Evolutionary conservation across 2,888 invertebrate genomes (phyloP), one percentile per base, ranked within the genome.

Genomic region (Erebia epiphron): DNA sequence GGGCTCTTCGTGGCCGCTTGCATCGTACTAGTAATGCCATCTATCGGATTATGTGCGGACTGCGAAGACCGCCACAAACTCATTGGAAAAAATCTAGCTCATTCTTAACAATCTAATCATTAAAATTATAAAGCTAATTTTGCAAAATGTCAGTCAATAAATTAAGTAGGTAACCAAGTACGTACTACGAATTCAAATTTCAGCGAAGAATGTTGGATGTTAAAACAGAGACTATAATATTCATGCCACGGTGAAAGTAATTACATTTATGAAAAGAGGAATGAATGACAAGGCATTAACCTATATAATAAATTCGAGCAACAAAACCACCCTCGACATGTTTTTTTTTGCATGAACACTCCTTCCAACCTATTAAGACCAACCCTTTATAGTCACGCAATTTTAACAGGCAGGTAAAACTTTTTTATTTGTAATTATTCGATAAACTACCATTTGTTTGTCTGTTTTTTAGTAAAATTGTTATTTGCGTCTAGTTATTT

Each of bases 381-480:
- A 85, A 87, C 87, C 89, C 87, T 81, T 85, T 82, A 73, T 68
- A 71, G 71, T 76, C 87, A 89, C 86, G 89, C 87, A 77, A 85
- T 63, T 43, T 63, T 60, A 43, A 26, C 54, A 41, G 68, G 56
- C 60, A 18, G 46, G 61, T 26, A 54, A 58, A 49, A 46, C 16
- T 68, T 43, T 49, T 60, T 68, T 18, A 71, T 58, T 64, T 63
- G 71, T 35, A 26, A 62, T n/a, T 35, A 26, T 21, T n/a, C 10
- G 7, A 62, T 62, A 62, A 10, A 43, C 26, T 35, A 1, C 35
- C 35, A 35, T 35, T 35, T 35, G 5, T 35, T 5, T 35, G 35
- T 35, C 35, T 35, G 35, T 35, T 35, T 35, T 35, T 35, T 7
- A 35, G 35, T 7, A 35, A 5, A 7, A 35, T 35, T 35, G 35